Evolutionary conservation across 2,888 invertebrate species (phyloP).

Genomic region (Tinea semifulvella): DNA sequence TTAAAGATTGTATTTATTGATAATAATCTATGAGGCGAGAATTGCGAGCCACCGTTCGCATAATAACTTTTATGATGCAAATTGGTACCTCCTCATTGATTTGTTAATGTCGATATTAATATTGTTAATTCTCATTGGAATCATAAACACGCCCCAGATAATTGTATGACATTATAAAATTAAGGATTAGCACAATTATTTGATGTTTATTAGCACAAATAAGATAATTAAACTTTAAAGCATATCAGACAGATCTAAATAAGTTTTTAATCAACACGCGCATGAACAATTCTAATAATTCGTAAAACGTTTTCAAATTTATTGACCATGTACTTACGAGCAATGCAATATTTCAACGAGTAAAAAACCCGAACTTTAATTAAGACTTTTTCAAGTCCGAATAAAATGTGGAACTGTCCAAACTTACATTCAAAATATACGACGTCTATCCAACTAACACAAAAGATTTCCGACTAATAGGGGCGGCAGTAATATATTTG

Average conservation of each 20-base stretch:
- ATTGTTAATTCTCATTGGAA: conserved; percentile 44
- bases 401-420: conserved; percentile 38
- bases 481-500: conserved; percentile 41
- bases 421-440: conserved; percentile 41
- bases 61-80: conserved; percentile 45
- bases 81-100: conserved; percentile 53
- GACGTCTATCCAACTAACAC: conserved; percentile 33
- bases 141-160: conserved; percentile 25
- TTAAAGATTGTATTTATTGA: conserved; percentile 53
- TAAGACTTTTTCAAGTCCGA: conserved; percentile 40
- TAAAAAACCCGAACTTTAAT: conserved; percentile 35
- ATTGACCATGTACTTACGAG: too few species aligned
- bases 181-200: conserved; percentile 5
- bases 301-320: too few species aligned
- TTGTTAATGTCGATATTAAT: conserved; percentile 39
- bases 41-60: conserved; percentile 28
- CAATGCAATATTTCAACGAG: background rate
- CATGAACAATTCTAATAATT: too few species aligned
- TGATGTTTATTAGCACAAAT: background rate
- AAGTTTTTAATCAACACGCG: too few species aligned
- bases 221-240: too few species aligned
- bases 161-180: conserved; percentile 14
- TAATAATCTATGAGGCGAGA: conserved; percentile 36
- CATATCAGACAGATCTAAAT: too few species aligned
- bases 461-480: conserved; percentile 42